Evolutionary conservation across 1,140 invertebrate species (phyloP).

Genomic region (Hylaeus anthracinus): DNA sequence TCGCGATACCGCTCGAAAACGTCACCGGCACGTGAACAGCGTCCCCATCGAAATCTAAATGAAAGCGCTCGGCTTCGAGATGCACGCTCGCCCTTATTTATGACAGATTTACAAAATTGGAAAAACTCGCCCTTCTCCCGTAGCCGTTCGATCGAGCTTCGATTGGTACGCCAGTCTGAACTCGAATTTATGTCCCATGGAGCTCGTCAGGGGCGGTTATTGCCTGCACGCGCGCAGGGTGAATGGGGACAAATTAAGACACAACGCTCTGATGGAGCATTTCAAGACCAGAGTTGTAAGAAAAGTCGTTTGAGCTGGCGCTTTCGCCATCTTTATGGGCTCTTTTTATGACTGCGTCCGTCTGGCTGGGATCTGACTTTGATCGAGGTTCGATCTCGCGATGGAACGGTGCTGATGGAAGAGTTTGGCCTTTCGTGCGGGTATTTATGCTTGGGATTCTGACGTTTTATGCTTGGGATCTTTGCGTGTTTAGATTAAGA

Average conservation of each 20-base stretch:
- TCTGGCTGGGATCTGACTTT: too few relatives aligned
- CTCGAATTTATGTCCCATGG: constrained; percentile 34
- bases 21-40: constrained; percentile 31
- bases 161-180: constrained; percentile 7
- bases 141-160: neutral
- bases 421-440: too few relatives aligned
- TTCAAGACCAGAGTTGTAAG: too few relatives aligned
- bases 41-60: constrained; percentile 20
- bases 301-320: too few relatives aligned
- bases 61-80: constrained; percentile 15
- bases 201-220: constrained; percentile 12
- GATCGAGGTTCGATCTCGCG: too few relatives aligned
- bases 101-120: constrained; percentile 54
- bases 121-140: constrained; percentile 22
- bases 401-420: too few relatives aligned
- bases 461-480: too few relatives aligned
- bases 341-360: neutral
- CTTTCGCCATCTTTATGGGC: too few relatives aligned
- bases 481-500: too few relatives aligned
- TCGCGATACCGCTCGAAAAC: constrained; percentile 36
- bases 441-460: too few relatives aligned
- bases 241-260: constrained; percentile 19
- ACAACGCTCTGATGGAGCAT: neutral
- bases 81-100: constrained; percentile 43
- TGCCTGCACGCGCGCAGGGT: neutral